These are phyloP conservation scores for Tricholaema leucomelas DNA, from an alignment of 2,113 vertebrate species.

Conservation along the genomic window DNA sequence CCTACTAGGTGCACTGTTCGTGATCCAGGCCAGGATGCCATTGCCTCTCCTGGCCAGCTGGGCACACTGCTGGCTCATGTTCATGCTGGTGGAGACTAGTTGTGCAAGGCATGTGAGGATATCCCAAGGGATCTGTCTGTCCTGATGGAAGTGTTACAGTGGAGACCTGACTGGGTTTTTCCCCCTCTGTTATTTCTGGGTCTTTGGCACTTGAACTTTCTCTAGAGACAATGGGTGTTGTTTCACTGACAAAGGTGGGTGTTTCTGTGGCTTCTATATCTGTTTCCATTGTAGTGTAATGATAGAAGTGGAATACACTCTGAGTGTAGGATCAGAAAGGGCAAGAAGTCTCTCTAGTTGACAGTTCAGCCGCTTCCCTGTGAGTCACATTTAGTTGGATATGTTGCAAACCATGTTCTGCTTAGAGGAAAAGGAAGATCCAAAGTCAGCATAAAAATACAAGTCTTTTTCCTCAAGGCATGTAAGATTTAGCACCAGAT, in stretches of 20 bases:
- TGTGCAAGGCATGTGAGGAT: background rate
- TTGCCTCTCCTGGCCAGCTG: too few species aligned
- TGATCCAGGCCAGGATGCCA: too few species aligned
- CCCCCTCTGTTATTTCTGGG: background rate
- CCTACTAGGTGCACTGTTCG: too few species aligned
- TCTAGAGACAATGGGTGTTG: background rate
- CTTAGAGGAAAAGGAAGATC: background rate
- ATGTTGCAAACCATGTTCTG: background rate
- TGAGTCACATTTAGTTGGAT: background rate
- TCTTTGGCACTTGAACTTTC: background rate
- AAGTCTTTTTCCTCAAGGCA: background rate
- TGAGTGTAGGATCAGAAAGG: background rate
- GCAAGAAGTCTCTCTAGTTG: background rate
- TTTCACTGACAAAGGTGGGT: background rate
- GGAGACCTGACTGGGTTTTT: background rate
- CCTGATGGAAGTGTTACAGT: background rate
- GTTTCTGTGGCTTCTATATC: background rate
- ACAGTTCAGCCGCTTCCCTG: background rate
- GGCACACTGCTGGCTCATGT: too few species aligned
- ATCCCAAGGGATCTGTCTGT: background rate
- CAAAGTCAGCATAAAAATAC: background rate
- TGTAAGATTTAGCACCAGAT: background rate
- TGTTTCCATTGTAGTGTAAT: background rate
- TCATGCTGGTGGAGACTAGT: background rate
- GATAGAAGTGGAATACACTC: background rate